phyloP scores from a whole-genome alignment of 2,888 invertebrate species.

The Volucella zonaria region DNA sequence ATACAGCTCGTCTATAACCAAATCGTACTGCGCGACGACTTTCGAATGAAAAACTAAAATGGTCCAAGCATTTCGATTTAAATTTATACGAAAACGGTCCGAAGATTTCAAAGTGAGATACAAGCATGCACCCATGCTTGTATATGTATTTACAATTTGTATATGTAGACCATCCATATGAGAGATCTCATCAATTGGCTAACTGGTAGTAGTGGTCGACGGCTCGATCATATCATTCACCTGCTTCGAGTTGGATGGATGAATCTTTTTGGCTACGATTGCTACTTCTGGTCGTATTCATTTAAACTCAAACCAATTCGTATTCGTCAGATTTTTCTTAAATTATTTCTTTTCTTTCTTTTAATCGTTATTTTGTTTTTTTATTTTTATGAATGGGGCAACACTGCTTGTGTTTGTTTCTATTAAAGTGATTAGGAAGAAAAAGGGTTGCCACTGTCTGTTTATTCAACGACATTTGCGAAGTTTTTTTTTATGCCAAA shows the following conservation, averaged over 20 bases:
- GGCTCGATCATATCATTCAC: slow-evolving; percentile 18
- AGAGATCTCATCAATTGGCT: neutral
- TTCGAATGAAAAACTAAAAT: slow-evolving; percentile 77
- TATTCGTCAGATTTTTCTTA: too few species aligned
- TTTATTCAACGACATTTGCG: too few species aligned
- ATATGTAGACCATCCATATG: too few species aligned
- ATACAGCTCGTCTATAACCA: slow-evolving; percentile 7
- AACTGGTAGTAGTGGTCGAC: neutral
- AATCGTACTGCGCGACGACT: slow-evolving; percentile 34
- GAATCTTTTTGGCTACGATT: neutral
- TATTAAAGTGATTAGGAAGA: too few species aligned
- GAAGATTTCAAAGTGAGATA: too few species aligned
- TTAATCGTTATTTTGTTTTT: too few species aligned
- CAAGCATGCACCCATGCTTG: slow-evolving; percentile 1
- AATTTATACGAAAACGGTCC: slow-evolving; percentile 78
- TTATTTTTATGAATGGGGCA: too few species aligned
- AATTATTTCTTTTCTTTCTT: too few species aligned
- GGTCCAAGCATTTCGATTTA: slow-evolving; percentile 77
- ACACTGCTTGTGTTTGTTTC: too few species aligned
- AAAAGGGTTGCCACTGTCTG: too few species aligned
- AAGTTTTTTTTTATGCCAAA: too few species aligned
- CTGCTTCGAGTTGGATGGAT: slow-evolving; percentile 4
- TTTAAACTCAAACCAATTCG: too few species aligned
- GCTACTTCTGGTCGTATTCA: neutral
- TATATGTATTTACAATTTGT: neutral